Evolutionary conservation across 2,888 invertebrate species (phyloP), one percentile per base, ranked within the genome.

Genomic region (Panzeria rudis): DNA sequence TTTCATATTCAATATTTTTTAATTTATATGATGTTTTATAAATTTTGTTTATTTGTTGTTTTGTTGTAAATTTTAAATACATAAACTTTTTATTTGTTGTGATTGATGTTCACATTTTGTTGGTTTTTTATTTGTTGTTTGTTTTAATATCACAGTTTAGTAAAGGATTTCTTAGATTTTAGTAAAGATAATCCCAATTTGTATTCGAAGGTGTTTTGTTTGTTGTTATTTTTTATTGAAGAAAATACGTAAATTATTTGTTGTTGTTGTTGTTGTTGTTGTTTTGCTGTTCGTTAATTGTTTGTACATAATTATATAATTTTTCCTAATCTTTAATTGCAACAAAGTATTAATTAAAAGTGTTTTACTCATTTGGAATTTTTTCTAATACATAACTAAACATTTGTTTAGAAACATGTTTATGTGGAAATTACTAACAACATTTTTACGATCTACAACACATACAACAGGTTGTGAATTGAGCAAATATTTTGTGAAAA

Each of bases 131-230:
- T 83, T 75, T 78, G 78, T 84, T 80, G 79, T 84, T 83, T 68
- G 76, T 81, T 85, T 78, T 84, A 83, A 84, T 85, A 85, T 85
- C 85, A 85, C 85, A 86, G 83, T 86, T 83, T 83, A 77, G 83
- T 86, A 72, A 35, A 81, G 71, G 83, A 84, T 81, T 81, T 84
- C 79, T 83, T 71, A 62, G 82, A 83, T 86, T 83, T 86, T 78
- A 56, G 77, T 86, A 68, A 73, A 72, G 83, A 81, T 61, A 81
- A 84, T 72, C 79, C 82, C 66, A 85, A 82, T 85, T 85, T 85
- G 85, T 85, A 85, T 85, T 85, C 59, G 69, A 75, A 85, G 85
- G 85, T 85, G 85, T 85, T 82, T 84, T 76, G 11, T 61, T 78
- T 62, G 41, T 61, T 83, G 61, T 73, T 78, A n/a, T 66, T 80